Evolutionary conservation across 2,888 invertebrate species (phyloP), one percentile per base, ranked within the genome.

Genomic region (Leuctra nigra): DNA sequence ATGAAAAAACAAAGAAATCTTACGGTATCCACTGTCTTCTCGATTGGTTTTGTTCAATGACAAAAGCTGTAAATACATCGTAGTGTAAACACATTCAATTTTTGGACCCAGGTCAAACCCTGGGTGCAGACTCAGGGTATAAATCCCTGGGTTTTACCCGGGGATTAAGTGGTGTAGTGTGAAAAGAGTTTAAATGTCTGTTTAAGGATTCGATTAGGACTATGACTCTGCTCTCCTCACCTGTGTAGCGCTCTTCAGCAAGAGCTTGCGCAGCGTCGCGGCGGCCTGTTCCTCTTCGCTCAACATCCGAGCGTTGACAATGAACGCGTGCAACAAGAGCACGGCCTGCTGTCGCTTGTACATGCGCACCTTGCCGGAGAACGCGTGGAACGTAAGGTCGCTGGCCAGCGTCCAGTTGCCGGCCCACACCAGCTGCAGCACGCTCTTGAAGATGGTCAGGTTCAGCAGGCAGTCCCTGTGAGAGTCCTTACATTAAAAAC

Each of bases 341-440:
- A 84, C 65, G 0, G 83, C 83, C 71, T 87, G 86, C 60, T 78
- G 81, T 41, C 83, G 77, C 22, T 84, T 75, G 65, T 82, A 87
- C 25, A 81, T 80, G 59, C 86, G 75, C 2, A 84, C 77, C 18
- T 76, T 75, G 16, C 72, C 68, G 54, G 77, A 76, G 59, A 87
- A 82, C 54, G 82, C 74, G 65, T 79, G 80, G 22, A 78, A 73
- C n/a, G 80, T 72, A 53, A 86, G 67, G 52, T 78, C 66, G 0
- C 77, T 75, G 2, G 80, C 73, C 50, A 89, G 72, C 44, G 75
- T 70, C 70, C 80, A 81, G 62, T 77, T 81, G 4, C 82, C 83
- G 36, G 73, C 72, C 87, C 87, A 88, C 61, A 78, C 78, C 2
- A 79, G 69, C 64, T 83, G 80, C 41, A 87, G 68, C 18, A 84